Percentiles rank a stretch among this genome's conserved stretches.
These are phyloP conservation scores for Ceramica pisi DNA, from an alignment of 2,888 invertebrate genomes.

Conservation along the genomic window DNA sequence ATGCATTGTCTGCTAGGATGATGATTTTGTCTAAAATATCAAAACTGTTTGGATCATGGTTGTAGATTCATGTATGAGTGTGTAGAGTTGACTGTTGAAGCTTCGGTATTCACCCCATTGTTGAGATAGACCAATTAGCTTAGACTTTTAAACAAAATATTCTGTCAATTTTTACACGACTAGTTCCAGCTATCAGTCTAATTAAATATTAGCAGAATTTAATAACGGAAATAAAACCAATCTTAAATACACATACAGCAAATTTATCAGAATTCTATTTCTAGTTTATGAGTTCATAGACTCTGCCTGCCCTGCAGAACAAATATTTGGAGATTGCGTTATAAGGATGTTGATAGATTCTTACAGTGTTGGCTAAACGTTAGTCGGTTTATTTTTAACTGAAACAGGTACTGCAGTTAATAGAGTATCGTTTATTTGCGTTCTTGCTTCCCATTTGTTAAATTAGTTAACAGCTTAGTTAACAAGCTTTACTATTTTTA, in stretches of 20 bases:
- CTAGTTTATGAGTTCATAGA: slow-evolving; percentile 77
- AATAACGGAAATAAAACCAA: slow-evolving; percentile 68
- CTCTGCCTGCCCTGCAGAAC: slow-evolving; percentile 52
- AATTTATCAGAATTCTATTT: slow-evolving; percentile 72
- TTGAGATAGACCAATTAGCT: neutral
- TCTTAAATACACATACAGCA: slow-evolving; percentile 46
- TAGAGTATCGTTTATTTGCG: slow-evolving; percentile 8
- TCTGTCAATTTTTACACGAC: neutral
- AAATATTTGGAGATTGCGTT: slow-evolving; percentile 55
- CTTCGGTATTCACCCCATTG: neutral
- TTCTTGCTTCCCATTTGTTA: neutral
- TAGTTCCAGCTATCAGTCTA: neutral
- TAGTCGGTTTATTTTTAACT: slow-evolving; percentile 40
- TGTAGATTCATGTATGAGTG: neutral
- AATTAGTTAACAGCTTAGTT: neutral
- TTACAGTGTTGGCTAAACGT: slow-evolving; percentile 44
- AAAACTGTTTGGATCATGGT: neutral
- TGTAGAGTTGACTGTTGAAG: neutral
- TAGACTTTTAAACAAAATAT: neutral
- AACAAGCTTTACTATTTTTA: too few relatives aligned
- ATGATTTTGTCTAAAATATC: neutral
- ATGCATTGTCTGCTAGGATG: neutral
- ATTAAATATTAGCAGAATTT: slow-evolving; percentile 49
- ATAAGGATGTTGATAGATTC: slow-evolving; percentile 59
- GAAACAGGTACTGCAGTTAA: slow-evolving; percentile 13